phyloP scores from a whole-genome alignment of 2,888 invertebrate genomes.

The Rotaria macrura region DNA sequence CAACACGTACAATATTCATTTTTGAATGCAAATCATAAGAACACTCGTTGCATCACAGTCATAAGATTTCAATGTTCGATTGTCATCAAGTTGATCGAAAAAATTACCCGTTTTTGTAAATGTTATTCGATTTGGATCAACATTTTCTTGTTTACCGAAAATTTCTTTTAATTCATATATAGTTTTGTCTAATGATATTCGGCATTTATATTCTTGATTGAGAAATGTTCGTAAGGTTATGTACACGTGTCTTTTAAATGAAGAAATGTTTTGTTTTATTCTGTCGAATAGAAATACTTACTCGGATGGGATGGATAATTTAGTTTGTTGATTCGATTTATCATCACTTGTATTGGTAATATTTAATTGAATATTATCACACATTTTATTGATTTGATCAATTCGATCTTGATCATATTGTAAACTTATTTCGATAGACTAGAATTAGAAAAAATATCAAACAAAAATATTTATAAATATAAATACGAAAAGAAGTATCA shows the following conservation, averaged over 20 bases:
- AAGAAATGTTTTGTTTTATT: background rate
- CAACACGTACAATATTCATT: background rate
- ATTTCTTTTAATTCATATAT: background rate
- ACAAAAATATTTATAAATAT: no score
- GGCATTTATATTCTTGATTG: background rate
- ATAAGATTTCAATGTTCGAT: background rate
- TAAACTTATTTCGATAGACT: background rate
- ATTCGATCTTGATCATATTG: background rate
- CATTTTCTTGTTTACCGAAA: background rate
- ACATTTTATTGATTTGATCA: background rate
- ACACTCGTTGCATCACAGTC: background rate
- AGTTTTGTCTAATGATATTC: background rate
- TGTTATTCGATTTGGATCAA: background rate
- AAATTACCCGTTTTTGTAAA: background rate
- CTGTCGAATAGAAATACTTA: background rate
- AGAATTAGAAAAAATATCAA: background rate
- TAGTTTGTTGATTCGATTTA: background rate
- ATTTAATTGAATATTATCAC: slow-evolving; percentile 4
- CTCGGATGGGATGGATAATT: background rate
- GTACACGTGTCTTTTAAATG: background rate
- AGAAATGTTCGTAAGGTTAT: background rate
- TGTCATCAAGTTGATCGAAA: slow-evolving; percentile 7
- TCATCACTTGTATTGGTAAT: background rate
- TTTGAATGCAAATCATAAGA: background rate
- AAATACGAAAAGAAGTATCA: no score